A percentile compares a stretch with the other conserved stretches of the same genome.
phyloP scores from a whole-genome alignment of 2,888 invertebrate species.

The Plusia festucae region DNA sequence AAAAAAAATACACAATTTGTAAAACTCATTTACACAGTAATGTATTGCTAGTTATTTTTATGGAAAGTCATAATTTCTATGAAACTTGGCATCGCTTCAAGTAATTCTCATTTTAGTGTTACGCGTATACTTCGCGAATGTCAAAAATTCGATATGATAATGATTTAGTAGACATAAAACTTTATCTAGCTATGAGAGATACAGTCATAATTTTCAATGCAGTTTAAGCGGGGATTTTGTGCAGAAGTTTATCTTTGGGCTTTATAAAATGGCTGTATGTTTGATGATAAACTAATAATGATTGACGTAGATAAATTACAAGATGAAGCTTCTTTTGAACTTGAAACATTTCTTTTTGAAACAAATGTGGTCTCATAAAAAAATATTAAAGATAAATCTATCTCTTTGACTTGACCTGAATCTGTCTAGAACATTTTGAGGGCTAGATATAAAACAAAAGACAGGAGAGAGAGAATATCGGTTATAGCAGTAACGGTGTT shows the following conservation, averaged over 20 bases:
- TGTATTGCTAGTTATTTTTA: constrained; percentile 30
- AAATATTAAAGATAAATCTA: neutral
- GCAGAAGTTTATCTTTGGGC: constrained; percentile 6
- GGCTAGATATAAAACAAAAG: constrained; percentile 11
- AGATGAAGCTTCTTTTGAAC: neutral
- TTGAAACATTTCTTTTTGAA: neutral
- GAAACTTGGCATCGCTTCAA: constrained; percentile 39
- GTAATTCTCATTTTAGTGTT: constrained; percentile 18
- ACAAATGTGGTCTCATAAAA: neutral
- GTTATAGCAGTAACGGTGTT: constrained; percentile 36
- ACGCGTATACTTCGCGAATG: constrained; percentile 20
- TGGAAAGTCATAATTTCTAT: constrained; percentile 26
- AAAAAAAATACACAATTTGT: constrained; percentile 24
- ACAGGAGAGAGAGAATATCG: constrained; percentile 33
- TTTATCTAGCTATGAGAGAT: neutral
- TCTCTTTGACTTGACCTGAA: constrained; percentile 6
- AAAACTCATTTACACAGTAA: constrained; percentile 26
- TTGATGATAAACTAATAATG: constrained; percentile 13
- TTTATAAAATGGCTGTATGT: constrained; percentile 5
- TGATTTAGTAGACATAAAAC: constrained; percentile 32
- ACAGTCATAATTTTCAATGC: neutral
- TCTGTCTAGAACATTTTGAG: constrained; percentile 7
- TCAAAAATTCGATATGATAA: constrained; percentile 29
- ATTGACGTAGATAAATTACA: constrained; percentile 7
- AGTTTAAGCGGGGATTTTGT: constrained; percentile 1